Evolutionary conservation across 2,797 vertebrate species (phyloP).

Genomic region (Falco novaeseelandiae): DNA sequence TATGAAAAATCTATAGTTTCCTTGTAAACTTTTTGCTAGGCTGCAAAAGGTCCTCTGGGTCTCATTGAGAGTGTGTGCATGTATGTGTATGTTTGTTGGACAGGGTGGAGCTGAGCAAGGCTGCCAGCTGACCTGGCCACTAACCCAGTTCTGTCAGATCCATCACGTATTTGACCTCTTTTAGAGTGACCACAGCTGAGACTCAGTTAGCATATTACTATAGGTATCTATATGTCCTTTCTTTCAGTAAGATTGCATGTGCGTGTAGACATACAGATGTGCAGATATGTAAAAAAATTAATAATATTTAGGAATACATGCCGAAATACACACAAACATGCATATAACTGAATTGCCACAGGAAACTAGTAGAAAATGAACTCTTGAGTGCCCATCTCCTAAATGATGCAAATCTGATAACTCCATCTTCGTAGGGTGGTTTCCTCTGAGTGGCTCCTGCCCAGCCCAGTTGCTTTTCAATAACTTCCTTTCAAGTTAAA

Average conservation of each 20-base stretch:
- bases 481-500: slow-evolving; percentile 8
- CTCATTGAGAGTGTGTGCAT: accelerated
- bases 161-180: neutral
- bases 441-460: neutral
- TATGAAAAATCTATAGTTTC: neutral
- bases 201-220: too few species aligned
- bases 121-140: too few species aligned
- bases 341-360: neutral
- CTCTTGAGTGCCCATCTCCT: neutral
- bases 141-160: neutral
- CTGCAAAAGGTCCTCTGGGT: neutral
- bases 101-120: neutral
- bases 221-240: neutral
- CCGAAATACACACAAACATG: neutral
- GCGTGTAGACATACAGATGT: neutral
- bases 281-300: neutral
- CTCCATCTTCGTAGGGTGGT: neutral
- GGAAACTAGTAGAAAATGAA: neutral
- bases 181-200: neutral
- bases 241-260: neutral
- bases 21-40: neutral
- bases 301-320: neutral
- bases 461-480: neutral
- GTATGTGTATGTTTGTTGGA: neutral
- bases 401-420: neutral